Percentiles rank a stretch among this genome's conserved stretches.
Conservation (phyloP, 2,113 vertebrate genomes). For the Eidolon helvum region DNA sequence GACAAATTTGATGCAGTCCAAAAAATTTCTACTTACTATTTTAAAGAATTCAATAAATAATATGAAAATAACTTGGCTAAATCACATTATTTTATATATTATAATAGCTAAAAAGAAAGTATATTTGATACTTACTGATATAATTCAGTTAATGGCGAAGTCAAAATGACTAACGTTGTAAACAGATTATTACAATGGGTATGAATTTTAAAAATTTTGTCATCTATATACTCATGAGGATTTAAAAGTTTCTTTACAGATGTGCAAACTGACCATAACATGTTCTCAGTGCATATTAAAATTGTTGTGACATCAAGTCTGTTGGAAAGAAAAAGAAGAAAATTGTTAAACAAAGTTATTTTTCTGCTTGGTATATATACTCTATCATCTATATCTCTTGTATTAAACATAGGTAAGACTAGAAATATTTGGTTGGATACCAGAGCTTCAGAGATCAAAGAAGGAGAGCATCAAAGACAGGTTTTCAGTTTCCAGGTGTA, state of each 20-base stretch:
- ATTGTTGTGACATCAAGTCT: conserved; percentile 92
- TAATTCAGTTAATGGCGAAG: conserved; percentile 88
- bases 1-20: background rate
- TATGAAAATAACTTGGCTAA: conserved; percentile 15
- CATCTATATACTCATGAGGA: conserved; percentile 76
- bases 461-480: background rate
- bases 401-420: background rate
- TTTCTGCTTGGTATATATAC: background rate
- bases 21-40: background rate
- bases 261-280: conserved; percentile 92
- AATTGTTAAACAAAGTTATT: conserved; percentile 2
- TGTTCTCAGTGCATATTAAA: conserved; percentile 91
- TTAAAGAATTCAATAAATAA: background rate
- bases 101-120: conserved; percentile 34
- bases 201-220: conserved; percentile 89
- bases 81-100: conserved; percentile 23
- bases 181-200: conserved; percentile 92
- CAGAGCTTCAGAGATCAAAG: background rate
- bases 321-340: conserved; percentile 57
- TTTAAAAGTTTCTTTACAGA: conserved; percentile 85
- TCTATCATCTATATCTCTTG: background rate
- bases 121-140: conserved; percentile 86
- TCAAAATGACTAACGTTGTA: conserved; percentile 87
- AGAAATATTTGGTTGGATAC: background rate
- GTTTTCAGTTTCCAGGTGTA: background rate